Base-by-base conservation (phyloP, 2,888 invertebrate species). In the Drosophila anomelani region DNA sequence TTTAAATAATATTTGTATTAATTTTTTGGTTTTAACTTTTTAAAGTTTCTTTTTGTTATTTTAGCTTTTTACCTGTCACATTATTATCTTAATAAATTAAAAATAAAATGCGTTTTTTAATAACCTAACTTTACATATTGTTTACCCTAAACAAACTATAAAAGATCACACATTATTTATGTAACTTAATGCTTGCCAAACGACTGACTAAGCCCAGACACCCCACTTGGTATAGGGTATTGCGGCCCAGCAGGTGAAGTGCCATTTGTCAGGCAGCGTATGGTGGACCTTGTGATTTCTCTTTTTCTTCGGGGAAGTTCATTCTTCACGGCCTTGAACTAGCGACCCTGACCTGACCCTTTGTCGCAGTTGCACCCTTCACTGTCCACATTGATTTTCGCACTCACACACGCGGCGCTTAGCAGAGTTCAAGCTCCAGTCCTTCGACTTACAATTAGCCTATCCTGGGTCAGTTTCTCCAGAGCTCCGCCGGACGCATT, bases 381-480 rank as follows among this genome's bases (percentile, higher is more conserved):
- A 47, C 29, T 17, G n/a, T 17, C 12, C 47, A 23, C 79, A 85
- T 87, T 81, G 85, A 85, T 85, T 87, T 80, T 82, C 26, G n/a
- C 44, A 68, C 44, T 26, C 29, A 47, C 49, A 64, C 54, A 53
- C 63, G 20, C 29, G 26, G 39, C 34, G 23, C 51, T 17, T 38
- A 10, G 15, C 34, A 15, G 51, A 53, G 51, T 20, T 41, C 32
- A 17, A 54, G 5, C 15, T 46, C 5, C 15, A 46, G 20, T 34
- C 46, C 47, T 20, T 49, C 26, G 32, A 80, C 88, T 75, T 85
- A 91, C 91, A 86, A 91, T 76, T 41, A 91, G 77, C 47, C 89
- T 83, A 51, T 90, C 90, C 66, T 86, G 84, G 17, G 88, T 85
- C 67, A 91, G 58, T 68, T 90, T 91, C 36, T 90, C 91, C 23